These are phyloP conservation scores for Andrena minutula DNA, from an alignment of 2,888 invertebrate genomes.

Conservation along the genomic window DNA sequence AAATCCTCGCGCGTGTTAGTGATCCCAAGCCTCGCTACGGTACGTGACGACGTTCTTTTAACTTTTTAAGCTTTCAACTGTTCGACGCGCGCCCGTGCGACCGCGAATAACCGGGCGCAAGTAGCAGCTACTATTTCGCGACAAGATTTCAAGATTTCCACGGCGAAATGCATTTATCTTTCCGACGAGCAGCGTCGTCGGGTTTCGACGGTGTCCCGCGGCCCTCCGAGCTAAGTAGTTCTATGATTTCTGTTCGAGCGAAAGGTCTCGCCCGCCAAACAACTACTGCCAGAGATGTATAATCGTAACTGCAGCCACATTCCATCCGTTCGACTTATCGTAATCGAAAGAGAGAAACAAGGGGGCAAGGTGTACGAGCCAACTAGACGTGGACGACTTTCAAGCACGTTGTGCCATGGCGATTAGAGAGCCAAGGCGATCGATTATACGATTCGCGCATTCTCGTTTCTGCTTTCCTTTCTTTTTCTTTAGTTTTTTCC, in stretches of 20 bases:
- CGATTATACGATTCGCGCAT: constrained; percentile 46
- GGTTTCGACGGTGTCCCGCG: constrained; percentile 6
- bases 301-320: constrained; percentile 70
- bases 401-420: constrained; percentile 36
- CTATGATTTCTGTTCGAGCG: constrained; percentile 59
- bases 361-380: constrained; percentile 36
- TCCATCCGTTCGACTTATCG: constrained; percentile 72
- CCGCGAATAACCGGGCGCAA: background rate
- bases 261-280: constrained; percentile 56
- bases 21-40: background rate
- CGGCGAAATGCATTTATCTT: background rate
- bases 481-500: background rate
- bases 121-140: constrained; percentile 1
- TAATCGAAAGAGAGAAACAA: constrained; percentile 43
- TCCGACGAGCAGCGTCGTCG: constrained; percentile 3
- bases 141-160: background rate
- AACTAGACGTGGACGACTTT: constrained; percentile 18
- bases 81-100: background rate
- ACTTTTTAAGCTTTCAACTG: constrained; percentile 23
- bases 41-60: constrained; percentile 32
- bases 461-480: constrained; percentile 7
- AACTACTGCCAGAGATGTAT: constrained; percentile 56
- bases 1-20: background rate
- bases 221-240: constrained; percentile 31
- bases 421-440: constrained; percentile 27